A percentile compares a stretch with the other conserved stretches of the same genome.
These are phyloP conservation scores for Barbus barbus DNA, from an alignment of 2,113 vertebrate genomes.

Conservation along the genomic window DNA sequence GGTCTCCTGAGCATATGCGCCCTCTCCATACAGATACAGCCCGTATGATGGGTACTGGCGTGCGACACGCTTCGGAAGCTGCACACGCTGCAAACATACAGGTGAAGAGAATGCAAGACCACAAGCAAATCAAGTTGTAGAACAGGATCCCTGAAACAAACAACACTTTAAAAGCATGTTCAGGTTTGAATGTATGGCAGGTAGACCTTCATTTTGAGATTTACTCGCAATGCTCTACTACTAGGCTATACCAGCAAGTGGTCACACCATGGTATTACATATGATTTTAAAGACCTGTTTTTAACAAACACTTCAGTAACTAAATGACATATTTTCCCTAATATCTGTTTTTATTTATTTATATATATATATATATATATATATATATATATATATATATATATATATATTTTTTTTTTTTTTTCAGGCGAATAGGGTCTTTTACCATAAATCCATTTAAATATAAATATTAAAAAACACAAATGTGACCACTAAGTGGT, in stretches of 20 bases:
- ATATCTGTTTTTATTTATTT: background rate
- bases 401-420: background rate
- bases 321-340: no score
- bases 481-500: background rate
- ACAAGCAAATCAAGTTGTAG: background rate
- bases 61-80: conserved; percentile 84
- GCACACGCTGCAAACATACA: conserved; percentile 79
- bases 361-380: no score
- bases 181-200: background rate
- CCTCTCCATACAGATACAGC: conserved; percentile 95
- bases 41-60: conserved; percentile 87
- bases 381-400: background rate
- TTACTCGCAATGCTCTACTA: no score
- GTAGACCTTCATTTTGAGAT: background rate
- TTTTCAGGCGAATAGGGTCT: background rate
- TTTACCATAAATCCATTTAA: background rate
- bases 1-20: conserved; percentile 87
- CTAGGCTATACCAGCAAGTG: no score
- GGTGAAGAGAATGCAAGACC: background rate
- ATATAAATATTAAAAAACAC: background rate
- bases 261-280: no score
- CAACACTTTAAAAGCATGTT: background rate
- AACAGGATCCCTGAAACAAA: background rate
- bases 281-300: no score
- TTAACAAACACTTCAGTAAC: no score